Base-by-base conservation (phyloP, 2,888 invertebrate species). In the Orthosia gracilis region DNA sequence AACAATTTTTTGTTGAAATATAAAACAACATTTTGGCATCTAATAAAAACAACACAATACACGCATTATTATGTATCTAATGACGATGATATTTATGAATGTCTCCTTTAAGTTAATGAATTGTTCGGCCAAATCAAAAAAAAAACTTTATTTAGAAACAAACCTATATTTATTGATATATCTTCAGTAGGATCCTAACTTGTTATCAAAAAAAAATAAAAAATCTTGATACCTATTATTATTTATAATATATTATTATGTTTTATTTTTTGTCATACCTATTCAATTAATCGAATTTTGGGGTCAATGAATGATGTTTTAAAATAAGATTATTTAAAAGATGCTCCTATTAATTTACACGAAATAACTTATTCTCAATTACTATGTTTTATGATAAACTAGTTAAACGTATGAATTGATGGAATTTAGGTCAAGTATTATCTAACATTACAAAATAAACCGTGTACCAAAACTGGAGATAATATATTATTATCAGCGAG, bases 391-490 rank as follows among this genome's bases (percentile, higher is more conserved):
- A 58, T 12, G 50, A 55, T 55, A 17, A 23, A 55, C 18, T 47
- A 18, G 18, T 57, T 50, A n/a, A 57, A 21, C 21, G 26, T 21
- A 15, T 50, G 47, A 58, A 21, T 63, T 63, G 4, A 62, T 21
- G 23, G 11, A 52, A 73, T 50, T 62, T 57, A 31, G 55, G 18
- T 31, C 62, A 52, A 49, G 58, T 23, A 13, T 47, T 47, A 76
- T 63, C 57, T 80, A 12, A 58, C 62, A 73, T 52, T 55, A 1
- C 1, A 73, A 76, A 76, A 72, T 62, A 1, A 70, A 61, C 31
- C 31, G 31, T 40, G 23, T 21, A 49, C 40, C 15, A 54, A 70
- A 71, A 71, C 18, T 26, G 11, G 0, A 21, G 61, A 79, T 55
- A 79, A 54, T 61, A 79, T 50, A 78, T 49, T 59, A 23, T 13